Evolutionary conservation across 92 coral and sea anemone genomes (phyloP).

Genomic region (Epizoanthus ramosus): DNA sequence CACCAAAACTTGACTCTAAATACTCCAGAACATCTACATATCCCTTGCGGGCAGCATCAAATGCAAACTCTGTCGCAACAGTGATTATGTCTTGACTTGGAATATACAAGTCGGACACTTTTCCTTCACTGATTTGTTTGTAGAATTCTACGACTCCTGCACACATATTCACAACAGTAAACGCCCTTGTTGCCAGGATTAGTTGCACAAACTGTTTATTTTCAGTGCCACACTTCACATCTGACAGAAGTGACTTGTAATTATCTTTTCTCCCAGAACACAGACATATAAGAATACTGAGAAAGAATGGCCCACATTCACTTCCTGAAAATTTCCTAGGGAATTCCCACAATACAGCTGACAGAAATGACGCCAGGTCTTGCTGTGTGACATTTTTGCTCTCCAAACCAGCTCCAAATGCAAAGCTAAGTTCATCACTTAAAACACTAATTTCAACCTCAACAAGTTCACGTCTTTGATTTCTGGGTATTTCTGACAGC

Average conservation of each 20-base stretch:
- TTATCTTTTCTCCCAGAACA: slow-evolving; percentile 81
- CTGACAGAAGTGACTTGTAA: slow-evolving; percentile 76
- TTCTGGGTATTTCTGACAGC: slow-evolving; percentile 75
- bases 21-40: slow-evolving; percentile 76
- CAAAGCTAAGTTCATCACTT: slow-evolving; percentile 81
- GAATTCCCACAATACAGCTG: slow-evolving; percentile 84
- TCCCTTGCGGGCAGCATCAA: slow-evolving; percentile 78
- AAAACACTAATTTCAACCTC: slow-evolving; percentile 78
- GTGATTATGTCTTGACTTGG: slow-evolving; percentile 48
- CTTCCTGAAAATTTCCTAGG: slow-evolving; percentile 76
- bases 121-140: slow-evolving; percentile 36
- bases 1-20: slow-evolving; percentile 53
- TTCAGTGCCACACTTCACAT: slow-evolving; percentile 81
- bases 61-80: slow-evolving; percentile 72
- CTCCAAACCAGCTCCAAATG: slow-evolving; percentile 78
- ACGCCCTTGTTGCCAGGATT: slow-evolving; percentile 85
- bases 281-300: slow-evolving; percentile 68
- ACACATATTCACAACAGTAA: slow-evolving; percentile 77
- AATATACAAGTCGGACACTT: slow-evolving; percentile 26
- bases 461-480: slow-evolving; percentile 67
- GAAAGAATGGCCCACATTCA: slow-evolving; percentile 59
- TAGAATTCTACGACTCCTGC: slow-evolving; percentile 73
- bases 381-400: slow-evolving; percentile 52
- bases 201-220: slow-evolving; percentile 76
- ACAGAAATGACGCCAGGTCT: slow-evolving; percentile 61